A percentile compares a stretch with the other conserved stretches of the same genome.
Conservation (phyloP, 2,888 invertebrate species). For the Andrena chrysosceles region DNA sequence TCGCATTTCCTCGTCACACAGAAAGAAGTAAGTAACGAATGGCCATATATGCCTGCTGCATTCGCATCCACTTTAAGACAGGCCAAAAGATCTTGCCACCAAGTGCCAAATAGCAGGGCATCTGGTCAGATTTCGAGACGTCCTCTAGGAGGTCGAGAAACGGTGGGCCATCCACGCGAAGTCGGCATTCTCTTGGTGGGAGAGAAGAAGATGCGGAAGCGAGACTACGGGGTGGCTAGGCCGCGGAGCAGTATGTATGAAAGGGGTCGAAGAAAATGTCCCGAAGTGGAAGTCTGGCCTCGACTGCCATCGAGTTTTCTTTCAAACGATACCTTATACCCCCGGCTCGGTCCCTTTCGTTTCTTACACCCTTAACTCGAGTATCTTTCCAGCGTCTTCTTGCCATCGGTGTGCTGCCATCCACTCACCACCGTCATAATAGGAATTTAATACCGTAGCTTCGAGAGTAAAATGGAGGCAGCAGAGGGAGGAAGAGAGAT, state of each 20-base stretch:
- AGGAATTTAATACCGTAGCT: conserved; percentile 63
- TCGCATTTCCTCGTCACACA: not conserved
- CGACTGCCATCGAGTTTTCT: conserved; percentile 64
- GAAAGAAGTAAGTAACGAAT: too few relatives aligned
- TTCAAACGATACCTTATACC: conserved; percentile 59
- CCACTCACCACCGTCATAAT: conserved; percentile 57
- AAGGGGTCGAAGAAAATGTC: conserved; percentile 54
- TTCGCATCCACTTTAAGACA: not conserved
- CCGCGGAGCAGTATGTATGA: conserved; percentile 28
- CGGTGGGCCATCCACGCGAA: conserved; percentile 15
- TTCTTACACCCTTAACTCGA: conserved; percentile 58
- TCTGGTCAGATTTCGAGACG: conserved; percentile 24
- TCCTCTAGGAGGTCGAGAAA: conserved; percentile 7
- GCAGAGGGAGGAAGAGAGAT: not conserved
- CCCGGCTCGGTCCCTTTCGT: conserved; percentile 45
- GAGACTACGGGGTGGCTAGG: conserved; percentile 12
- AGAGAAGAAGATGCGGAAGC: conserved; percentile 44
- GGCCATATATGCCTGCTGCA: too few relatives aligned
- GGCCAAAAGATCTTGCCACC: not conserved
- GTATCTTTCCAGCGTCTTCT: conserved; percentile 38
- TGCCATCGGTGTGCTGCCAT: conserved; percentile 36
- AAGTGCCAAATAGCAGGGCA: not conserved
- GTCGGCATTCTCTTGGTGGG: conserved; percentile 24
- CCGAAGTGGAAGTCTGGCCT: conserved; percentile 49
- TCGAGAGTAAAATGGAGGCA: conserved; percentile 30